These are phyloP conservation scores for Lepus americanus DNA, from an alignment of 2,113 vertebrate species.

Conservation along the genomic window DNA sequence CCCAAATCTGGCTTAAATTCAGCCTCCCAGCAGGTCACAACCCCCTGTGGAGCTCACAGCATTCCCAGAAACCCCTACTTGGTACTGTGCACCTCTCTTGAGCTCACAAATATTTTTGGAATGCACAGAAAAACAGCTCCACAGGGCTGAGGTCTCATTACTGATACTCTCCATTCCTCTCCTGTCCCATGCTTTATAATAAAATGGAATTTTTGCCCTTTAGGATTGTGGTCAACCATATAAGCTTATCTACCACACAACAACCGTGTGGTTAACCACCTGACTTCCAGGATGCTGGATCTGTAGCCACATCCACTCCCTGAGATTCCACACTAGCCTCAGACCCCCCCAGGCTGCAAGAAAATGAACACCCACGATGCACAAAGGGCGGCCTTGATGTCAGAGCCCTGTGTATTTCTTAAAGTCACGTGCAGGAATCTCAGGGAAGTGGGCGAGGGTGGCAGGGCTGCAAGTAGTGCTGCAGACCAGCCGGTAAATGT, in stretches of 20 bases:
- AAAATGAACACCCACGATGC: background rate
- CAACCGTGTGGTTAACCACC: background rate
- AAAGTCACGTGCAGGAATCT: constrained; percentile 44
- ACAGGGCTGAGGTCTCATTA: background rate
- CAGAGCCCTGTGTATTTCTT: background rate
- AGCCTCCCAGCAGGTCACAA: background rate
- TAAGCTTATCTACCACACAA: background rate
- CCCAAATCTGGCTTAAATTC: background rate
- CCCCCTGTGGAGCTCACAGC: background rate
- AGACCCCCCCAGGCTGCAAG: background rate
- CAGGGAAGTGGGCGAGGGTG: background rate
- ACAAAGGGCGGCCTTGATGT: background rate
- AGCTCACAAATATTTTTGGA: background rate
- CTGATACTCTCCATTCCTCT: background rate
- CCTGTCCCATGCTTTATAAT: background rate
- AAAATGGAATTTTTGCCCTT: background rate
- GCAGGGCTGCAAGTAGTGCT: background rate
- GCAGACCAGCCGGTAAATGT: background rate
- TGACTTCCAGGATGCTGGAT: background rate
- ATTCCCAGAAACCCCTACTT: background rate
- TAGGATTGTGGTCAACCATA: background rate
- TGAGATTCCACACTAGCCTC: background rate
- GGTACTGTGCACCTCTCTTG: too few relatives aligned
- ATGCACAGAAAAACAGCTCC: constrained; percentile 24
- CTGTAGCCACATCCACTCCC: background rate